Evolutionary conservation across 1,140 invertebrate species (phyloP).

Genomic region (Diorhabda elongata): DNA sequence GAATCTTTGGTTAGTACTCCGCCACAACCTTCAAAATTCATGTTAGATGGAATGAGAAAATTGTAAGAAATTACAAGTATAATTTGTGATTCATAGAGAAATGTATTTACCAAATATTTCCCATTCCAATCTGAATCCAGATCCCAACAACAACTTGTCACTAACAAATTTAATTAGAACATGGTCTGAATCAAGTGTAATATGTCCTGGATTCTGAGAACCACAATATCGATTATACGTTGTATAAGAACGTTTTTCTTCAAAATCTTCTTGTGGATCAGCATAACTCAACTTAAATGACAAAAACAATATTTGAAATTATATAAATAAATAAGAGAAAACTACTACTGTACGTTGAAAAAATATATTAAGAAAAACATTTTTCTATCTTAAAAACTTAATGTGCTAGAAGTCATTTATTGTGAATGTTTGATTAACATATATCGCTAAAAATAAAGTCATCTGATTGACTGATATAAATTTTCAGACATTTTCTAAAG

Average conservation of each 20-base stretch:
- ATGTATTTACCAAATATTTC: slow-evolving; percentile 45
- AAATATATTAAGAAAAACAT: too few relatives aligned
- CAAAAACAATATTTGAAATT: not conserved
- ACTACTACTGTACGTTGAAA: too few relatives aligned
- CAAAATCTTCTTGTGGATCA: slow-evolving; percentile 13
- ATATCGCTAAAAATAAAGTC: not conserved
- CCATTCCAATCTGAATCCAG: slow-evolving; percentile 64
- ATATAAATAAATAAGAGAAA: too few relatives aligned
- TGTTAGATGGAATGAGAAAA: not conserved
- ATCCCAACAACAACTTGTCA: slow-evolving; percentile 47
- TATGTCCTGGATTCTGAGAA: slow-evolving; percentile 52
- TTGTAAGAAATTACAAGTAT: not conserved
- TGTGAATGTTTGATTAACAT: not conserved
- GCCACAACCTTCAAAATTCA: slow-evolving; percentile 51
- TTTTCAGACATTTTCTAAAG: too few relatives aligned
- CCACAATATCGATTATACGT: slow-evolving; percentile 63
- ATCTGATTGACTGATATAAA: not conserved
- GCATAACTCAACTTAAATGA: slow-evolving; percentile 12
- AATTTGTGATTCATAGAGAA: not conserved
- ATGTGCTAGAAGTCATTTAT: not conserved
- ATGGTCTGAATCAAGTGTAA: slow-evolving; percentile 62
- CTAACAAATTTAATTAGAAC: slow-evolving; percentile 67
- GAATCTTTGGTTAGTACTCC: slow-evolving; percentile 52
- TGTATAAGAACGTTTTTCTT: slow-evolving; percentile 25
- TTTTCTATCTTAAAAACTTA: not conserved